Evolutionary conservation across 2,888 invertebrate genomes (phyloP).

Genomic region (Pseudoips prasinana): DNA sequence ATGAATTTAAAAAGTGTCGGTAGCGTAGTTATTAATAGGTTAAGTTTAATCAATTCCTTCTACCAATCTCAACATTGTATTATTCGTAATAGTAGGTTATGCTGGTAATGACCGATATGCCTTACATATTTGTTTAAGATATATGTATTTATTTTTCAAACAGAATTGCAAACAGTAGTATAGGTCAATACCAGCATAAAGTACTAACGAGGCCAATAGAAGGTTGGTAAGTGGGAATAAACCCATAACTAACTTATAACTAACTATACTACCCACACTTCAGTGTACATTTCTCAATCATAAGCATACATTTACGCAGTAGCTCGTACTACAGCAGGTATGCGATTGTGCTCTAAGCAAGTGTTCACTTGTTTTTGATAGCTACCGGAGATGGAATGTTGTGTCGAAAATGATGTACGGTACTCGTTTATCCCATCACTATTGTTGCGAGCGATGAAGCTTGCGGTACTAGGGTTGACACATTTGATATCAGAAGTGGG

Average conservation of each 20-base stretch:
- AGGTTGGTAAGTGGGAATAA: conserved; percentile 28
- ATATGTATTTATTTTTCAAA: too few species aligned
- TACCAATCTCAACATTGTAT: too few species aligned
- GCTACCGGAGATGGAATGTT: conserved; percentile 21
- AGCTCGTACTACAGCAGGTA: conserved; percentile 6
- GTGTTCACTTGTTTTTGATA: conserved; percentile 4
- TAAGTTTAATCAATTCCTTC: too few species aligned
- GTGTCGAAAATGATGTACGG: conserved; percentile 34
- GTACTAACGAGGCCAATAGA: conserved; percentile 26
- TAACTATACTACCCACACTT: neutral
- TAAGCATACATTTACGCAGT: conserved; percentile 1
- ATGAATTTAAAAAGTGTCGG: too few species aligned
- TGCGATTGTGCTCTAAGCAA: conserved; percentile 11
- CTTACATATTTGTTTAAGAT: too few species aligned
- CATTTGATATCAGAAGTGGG: too few species aligned
- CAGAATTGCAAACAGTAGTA: too few species aligned
- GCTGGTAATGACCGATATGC: too few species aligned
- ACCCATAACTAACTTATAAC: conserved; percentile 10
- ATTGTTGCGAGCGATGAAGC: conserved; percentile 40
- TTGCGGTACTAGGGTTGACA: too few species aligned
- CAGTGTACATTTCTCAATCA: conserved; percentile 12
- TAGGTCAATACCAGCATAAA: conserved; percentile 28
- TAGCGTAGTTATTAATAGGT: too few species aligned
- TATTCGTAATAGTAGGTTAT: too few species aligned
- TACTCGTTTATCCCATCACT: conserved; percentile 31